Percentiles rank a stretch among this genome's conserved stretches.
Conservation (phyloP, 2,888 invertebrate genomes). For the Tribolium freemani region DNA sequence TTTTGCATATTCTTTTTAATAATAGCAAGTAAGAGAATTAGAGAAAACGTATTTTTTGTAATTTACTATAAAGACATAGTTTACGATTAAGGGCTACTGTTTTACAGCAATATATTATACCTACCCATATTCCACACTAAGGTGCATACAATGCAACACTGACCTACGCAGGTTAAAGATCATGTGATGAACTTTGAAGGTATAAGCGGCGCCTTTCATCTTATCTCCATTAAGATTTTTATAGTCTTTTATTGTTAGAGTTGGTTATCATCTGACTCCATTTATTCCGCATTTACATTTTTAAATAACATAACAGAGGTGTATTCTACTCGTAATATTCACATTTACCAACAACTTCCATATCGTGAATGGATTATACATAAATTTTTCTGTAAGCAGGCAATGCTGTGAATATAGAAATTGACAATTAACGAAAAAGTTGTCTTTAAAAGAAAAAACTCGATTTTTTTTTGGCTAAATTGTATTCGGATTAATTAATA, state of each 20-base stretch:
- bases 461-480: too few species aligned
- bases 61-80: neutral
- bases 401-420: too few species aligned
- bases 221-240: slow-evolving; percentile 55
- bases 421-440: too few species aligned
- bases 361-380: too few species aligned
- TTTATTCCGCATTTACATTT: neutral
- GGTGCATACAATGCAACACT: slow-evolving; percentile 49
- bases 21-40: too few species aligned
- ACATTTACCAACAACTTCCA: too few species aligned
- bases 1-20: too few species aligned
- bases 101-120: neutral
- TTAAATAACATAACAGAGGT: neutral
- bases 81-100: neutral
- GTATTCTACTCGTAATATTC: neutral
- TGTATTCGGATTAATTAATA: too few species aligned
- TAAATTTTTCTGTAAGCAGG: too few species aligned
- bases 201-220: slow-evolving; percentile 53
- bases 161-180: slow-evolving; percentile 49
- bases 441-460: too few species aligned
- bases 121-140: slow-evolving; percentile 38
- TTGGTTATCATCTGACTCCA: neutral
- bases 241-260: slow-evolving; percentile 4
- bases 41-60: too few species aligned
- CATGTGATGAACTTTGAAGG: slow-evolving; percentile 51